These are phyloP conservation scores for Mus spretus DNA, from an alignment of 2,797 vertebrate genomes.

Conservation along the genomic window DNA sequence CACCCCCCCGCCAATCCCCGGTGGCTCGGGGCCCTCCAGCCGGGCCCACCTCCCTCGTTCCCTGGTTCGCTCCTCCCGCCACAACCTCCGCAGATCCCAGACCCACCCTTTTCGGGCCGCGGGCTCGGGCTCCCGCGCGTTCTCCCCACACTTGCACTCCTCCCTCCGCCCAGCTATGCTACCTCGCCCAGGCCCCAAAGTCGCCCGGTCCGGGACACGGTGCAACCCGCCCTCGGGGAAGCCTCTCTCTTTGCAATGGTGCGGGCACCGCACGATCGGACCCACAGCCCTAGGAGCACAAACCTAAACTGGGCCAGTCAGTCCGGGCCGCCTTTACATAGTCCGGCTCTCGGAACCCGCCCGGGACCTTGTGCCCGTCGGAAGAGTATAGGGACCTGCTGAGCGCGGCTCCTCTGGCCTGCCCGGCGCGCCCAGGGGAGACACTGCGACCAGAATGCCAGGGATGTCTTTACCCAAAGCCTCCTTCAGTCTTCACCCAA, in stretches of 20 bases:
- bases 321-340: neutral
- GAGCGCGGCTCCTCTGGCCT: conserved; percentile 14
- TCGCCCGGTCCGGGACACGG: neutral
- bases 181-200: conserved; percentile 44
- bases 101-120: conserved; percentile 67
- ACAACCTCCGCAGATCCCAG: neutral
- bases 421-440: neutral
- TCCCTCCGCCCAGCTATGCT: conserved; percentile 18
- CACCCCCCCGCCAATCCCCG: neutral
- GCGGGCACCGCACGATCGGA: neutral
- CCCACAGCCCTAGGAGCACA: neutral
- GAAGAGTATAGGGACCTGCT: conserved; percentile 62
- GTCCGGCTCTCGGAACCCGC: neutral
- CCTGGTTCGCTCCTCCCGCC: conserved; percentile 63
- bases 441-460: neutral
- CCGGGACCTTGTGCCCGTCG: conserved; percentile 54
- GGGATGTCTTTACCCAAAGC: conserved; percentile 21
- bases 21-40: conserved; percentile 56
- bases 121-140: conserved; percentile 26
- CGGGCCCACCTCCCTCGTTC: conserved; percentile 56
- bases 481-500: neutral
- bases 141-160: conserved; percentile 25
- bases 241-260: neutral
- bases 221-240: conserved; percentile 41
- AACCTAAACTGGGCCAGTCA: neutral